Conservation (phyloP, 2,113 vertebrate species). For the Salvelinus namaycush region DNA sequence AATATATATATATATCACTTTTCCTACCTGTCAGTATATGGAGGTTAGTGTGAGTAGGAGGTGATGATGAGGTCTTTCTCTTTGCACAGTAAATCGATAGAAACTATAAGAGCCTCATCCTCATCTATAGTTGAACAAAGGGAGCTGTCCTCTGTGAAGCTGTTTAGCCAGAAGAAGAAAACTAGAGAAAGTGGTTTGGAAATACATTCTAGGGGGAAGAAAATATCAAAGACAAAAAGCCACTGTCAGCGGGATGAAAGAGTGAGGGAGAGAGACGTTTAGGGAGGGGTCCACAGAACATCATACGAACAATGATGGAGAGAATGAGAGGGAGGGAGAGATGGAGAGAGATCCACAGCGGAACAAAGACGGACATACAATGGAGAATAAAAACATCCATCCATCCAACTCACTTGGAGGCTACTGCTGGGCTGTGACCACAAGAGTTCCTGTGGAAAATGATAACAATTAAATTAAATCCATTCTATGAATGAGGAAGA, state of each 20-base stretch:
- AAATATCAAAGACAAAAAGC: neutral
- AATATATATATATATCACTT: too few relatives aligned
- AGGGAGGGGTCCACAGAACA: neutral
- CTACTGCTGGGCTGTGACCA: neutral
- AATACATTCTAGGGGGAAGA: neutral
- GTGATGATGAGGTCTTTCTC: neutral
- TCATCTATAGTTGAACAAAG: neutral
- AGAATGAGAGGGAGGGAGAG: constrained; percentile 1
- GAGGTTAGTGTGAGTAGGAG: neutral
- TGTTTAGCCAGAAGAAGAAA: constrained; percentile 11
- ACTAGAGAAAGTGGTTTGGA: neutral
- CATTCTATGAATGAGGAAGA: neutral
- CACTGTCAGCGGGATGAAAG: neutral
- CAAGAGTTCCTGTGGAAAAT: neutral
- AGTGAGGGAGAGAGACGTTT: neutral
- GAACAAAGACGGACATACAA: neutral
- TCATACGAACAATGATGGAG: constrained; percentile 4
- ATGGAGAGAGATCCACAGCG: constrained; percentile 7
- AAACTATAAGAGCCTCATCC: neutral
- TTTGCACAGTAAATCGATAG: neutral
- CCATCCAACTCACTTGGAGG: neutral
- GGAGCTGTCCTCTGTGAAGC: neutral
- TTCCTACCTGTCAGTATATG: too few relatives aligned
- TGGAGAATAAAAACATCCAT: neutral
- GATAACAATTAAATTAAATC: too few relatives aligned